Percentiles rank a stretch among this genome's conserved stretches.
Evolutionary conservation across 2,797 vertebrate genomes (phyloP).

Genomic region (Poeciliopsis turneri): DNA sequence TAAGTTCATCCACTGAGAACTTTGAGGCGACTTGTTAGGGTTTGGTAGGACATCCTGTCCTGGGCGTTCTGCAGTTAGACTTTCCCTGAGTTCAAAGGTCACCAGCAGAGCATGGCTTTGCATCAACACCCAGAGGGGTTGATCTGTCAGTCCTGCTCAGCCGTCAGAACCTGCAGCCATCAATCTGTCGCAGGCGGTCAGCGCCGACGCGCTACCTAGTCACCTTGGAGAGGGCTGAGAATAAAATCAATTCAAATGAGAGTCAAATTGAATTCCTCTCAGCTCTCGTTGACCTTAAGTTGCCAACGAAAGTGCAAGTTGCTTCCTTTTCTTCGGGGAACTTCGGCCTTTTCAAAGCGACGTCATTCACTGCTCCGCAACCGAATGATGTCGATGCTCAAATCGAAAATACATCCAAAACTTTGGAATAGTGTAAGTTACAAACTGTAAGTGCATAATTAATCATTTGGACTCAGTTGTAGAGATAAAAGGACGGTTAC

Average conservation of each 20-base stretch:
- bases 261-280: constrained; percentile 24
- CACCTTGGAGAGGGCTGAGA: constrained; percentile 19
- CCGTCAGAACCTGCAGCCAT: constrained; percentile 31
- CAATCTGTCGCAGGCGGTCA: constrained; percentile 2
- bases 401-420: neutral
- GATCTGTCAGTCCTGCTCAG: constrained; percentile 48
- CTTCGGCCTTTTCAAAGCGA: constrained; percentile 5
- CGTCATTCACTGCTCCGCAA: neutral
- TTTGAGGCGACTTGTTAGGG: neutral
- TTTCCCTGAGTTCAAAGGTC: constrained; percentile 29
- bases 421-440: neutral
- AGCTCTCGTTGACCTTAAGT: constrained; percentile 18
- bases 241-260: constrained; percentile 33
- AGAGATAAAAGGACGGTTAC: neutral
- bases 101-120: neutral
- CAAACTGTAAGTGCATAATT: neutral
- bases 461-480: neutral
- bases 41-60: neutral
- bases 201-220: constrained; percentile 2
- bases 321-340: neutral
- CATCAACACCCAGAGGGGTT: constrained; percentile 19
- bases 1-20: neutral
- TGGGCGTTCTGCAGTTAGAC: neutral
- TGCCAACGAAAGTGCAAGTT: neutral
- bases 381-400: neutral